phyloP scores from a whole-genome alignment of 2,888 invertebrate species.

The Yponomeuta sedellus region DNA sequence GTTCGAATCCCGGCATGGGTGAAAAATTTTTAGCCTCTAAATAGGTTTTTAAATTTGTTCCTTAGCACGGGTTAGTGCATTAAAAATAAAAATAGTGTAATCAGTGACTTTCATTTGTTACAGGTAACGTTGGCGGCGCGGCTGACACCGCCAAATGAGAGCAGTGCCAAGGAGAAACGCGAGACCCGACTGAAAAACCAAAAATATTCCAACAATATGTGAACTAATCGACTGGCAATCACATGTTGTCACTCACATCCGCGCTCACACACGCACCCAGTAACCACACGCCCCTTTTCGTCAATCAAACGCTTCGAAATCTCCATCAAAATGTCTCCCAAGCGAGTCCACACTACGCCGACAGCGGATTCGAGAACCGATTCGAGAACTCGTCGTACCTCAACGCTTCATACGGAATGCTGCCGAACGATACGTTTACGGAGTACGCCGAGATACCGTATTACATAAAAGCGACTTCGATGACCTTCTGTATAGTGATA shows the following conservation, averaged over 20 bases:
- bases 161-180: not conserved
- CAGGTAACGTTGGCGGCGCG: not conserved
- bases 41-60: too few species aligned
- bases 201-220: constrained; percentile 22
- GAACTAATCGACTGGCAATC: constrained; percentile 25
- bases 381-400: constrained; percentile 36
- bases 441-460: constrained; percentile 82
- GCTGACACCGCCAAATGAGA: not conserved
- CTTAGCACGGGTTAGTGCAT: too few species aligned
- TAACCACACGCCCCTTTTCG: constrained; percentile 22
- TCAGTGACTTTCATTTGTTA: not conserved
- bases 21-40: too few species aligned
- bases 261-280: constrained; percentile 37
- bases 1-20: too few species aligned
- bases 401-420: constrained; percentile 38
- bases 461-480: constrained; percentile 92
- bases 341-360: constrained; percentile 20
- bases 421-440: constrained; percentile 44
- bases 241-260: constrained; percentile 65
- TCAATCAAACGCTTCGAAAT: constrained; percentile 32
- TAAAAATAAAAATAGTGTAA: too few species aligned
- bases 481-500: constrained; percentile 90
- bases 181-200: not conserved
- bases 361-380: not conserved
- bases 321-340: constrained; percentile 41